phyloP scores from a whole-genome alignment of 2,888 invertebrate species.

The Troilus luridus region DNA sequence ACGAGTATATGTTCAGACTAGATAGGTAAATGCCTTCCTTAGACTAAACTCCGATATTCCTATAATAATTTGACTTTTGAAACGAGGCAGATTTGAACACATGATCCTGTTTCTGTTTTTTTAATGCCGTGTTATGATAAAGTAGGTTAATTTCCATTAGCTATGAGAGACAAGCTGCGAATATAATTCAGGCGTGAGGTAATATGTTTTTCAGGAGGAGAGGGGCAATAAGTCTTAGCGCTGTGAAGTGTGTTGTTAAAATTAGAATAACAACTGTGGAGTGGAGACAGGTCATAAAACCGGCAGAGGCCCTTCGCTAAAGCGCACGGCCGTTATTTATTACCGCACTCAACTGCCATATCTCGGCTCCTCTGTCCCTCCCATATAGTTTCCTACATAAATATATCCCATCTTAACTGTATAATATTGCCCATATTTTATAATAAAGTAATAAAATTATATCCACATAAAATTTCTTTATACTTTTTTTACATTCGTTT shows the following conservation, averaged over 20 bases:
- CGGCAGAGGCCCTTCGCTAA: not conserved
- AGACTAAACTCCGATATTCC: not conserved
- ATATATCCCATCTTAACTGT: not conserved
- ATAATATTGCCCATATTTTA: not conserved
- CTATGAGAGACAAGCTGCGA: not conserved
- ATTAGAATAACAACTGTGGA: conserved; percentile 47
- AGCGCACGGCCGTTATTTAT: not conserved
- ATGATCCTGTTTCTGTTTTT: not conserved
- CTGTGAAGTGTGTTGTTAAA: conserved; percentile 35
- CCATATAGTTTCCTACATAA: not conserved
- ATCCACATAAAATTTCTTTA: not conserved
- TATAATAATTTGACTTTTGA: not conserved
- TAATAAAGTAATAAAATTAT: conserved; percentile 1
- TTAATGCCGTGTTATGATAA: not conserved
- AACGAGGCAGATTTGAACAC: not conserved
- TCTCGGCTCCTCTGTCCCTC: not conserved
- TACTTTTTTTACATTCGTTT: not conserved
- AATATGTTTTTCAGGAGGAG: conserved; percentile 25
- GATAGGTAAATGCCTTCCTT: not conserved
- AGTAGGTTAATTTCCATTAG: conserved; percentile 31
- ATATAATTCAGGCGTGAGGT: conserved; percentile 6
- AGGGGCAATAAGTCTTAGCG: not conserved
- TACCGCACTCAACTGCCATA: not conserved
- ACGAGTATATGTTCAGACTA: too few species aligned
- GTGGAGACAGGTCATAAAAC: conserved; percentile 31